Evolutionary conservation across 2,888 invertebrate genomes (phyloP), one percentile per base, ranked within the genome.

Genomic region (Synanthedon myopaeformis): DNA sequence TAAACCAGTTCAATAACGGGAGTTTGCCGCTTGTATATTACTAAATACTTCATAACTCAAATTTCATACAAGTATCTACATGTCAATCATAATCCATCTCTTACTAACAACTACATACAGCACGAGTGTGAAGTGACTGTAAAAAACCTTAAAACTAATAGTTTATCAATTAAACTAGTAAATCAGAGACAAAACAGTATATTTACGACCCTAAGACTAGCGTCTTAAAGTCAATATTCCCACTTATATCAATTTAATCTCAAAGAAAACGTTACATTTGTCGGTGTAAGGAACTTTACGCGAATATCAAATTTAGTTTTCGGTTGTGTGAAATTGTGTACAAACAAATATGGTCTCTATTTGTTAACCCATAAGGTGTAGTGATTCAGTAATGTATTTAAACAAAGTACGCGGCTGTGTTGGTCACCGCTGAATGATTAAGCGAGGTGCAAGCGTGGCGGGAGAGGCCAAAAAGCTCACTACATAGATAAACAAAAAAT

Each of bases 401-500:
- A 35, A 35, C 35, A 35, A 35, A 35, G 35, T 35, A 35, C 35
- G 35, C 35, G 35, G 35, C 35, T 35, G 10, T 35, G 35, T 35
- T 35, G 35, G 35, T 35, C 35, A 35, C 14, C 41, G 42, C 10
- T 55, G 49, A 53, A 53, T 60, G 57, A 58, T 67, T 61, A 60
- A 60, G 59, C 61, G 59, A 55, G 52, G 61, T 56, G 66, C 66
- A 66, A 67, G 68, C 65, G 61, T 57, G 60, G 60, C 59, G 52
- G 51, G 53, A 49, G 55, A 53, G 53, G 56, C 56, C 63, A 70
- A 68, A 70, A 69, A 67, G 62, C 65, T 63, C 63, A 57, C 45
- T 45, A 66, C 55, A 62, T 67, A 71, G 70, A 68, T 66, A 56
- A 52, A 62, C 60, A 67, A 69, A 72, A 70, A 70, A 64, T 62